Base-by-base conservation (phyloP, 2,113 vertebrate genomes). In the Antechinus flavipes region DNA sequence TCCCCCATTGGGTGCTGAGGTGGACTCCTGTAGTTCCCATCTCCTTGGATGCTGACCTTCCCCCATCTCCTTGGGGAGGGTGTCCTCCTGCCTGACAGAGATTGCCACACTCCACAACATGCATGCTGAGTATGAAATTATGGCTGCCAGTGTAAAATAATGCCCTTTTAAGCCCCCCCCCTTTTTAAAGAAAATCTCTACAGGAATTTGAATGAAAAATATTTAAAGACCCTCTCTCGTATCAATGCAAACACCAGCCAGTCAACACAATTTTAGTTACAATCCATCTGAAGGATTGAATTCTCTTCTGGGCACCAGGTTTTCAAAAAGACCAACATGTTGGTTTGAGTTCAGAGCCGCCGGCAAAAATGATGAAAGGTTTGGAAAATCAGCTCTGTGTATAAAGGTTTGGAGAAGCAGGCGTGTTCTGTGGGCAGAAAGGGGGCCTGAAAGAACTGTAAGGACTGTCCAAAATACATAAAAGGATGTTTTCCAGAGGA, bases 291-390 rank as follows among this genome's bases (percentile, higher is more conserved):
- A 92, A 97, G 94, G 93, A 94, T 91, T 96, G 94, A 97, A 95
- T 96, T 97, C 90, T 97, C 54, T 97, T 93, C 97, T 95, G 94
- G 92, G 94, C 55, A 96, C 95, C 92, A 91, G 11, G 0, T 93
- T 97, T 98, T 96, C 89, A 97, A 96, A 97, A 52, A 96, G 97
- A 94, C 93, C 96, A 95, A 96, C 91, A 96, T 94, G 96, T 96
- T 98, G 97, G 97, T 97, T 94, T 91, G 95, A 96, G 97, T 97
- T 98, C 98, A 96, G 97, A 97, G 95, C 96, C 94, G 97, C 97
- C 95, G 94, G 94, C 93, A 76, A 92, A 95, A 96, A 96, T 98
- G 97, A 98, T 98, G 95, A 98, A 97, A 98, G 96, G 95, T 97
- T 97, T 97, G 96, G 93, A 97, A 98, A 97, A 97, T 97, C 96